Evolutionary conservation across 2,888 invertebrate genomes (phyloP).

Genomic region (Oligia strigilis): DNA sequence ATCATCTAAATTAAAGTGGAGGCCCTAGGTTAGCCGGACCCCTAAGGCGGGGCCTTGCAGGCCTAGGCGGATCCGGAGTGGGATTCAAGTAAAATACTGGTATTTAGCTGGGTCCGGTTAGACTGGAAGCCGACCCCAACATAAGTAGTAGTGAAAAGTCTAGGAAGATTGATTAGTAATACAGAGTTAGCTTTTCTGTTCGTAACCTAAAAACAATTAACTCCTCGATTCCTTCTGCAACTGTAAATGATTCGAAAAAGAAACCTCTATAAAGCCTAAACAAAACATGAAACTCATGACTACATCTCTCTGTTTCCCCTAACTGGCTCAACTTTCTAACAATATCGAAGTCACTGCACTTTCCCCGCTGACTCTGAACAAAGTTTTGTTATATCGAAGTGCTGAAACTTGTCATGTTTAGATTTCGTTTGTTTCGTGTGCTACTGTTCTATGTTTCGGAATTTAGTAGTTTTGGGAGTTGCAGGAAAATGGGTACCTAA

Average conservation of each 20-base stretch:
- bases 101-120: neutral
- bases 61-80: no score
- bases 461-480: constrained; percentile 20
- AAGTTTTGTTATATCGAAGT: constrained; percentile 77
- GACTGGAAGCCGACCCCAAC: neutral
- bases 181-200: neutral
- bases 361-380: constrained; percentile 32
- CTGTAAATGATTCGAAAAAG: neutral
- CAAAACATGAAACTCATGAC: constrained; percentile 20
- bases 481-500: constrained; percentile 7
- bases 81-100: neutral
- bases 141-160: neutral
- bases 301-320: constrained; percentile 2
- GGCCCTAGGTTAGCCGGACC: no score
- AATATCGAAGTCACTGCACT: constrained; percentile 25
- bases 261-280: neutral
- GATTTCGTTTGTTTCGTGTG: constrained; percentile 41
- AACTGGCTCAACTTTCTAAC: constrained; percentile 32
- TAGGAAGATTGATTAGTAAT: neutral
- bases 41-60: no score
- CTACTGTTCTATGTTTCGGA: constrained; percentile 31
- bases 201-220: neutral
- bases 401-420: constrained; percentile 74
- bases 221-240: neutral
- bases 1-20: no score